Conservation (phyloP, 2,888 invertebrate genomes). For the Lampropteryx suffumata region DNA sequence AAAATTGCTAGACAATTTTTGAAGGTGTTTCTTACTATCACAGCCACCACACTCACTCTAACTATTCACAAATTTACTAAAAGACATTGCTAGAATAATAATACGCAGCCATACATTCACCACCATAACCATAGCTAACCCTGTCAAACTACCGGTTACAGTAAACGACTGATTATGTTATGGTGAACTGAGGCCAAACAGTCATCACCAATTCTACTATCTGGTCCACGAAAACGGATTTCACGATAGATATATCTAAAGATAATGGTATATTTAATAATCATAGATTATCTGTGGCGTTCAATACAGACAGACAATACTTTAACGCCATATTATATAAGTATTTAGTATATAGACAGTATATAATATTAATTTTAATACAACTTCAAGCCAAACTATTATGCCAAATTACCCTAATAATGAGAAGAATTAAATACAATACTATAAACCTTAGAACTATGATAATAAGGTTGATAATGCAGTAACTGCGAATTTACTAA, state of each 20-base stretch:
- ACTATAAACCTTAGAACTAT: neutral
- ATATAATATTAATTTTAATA: neutral
- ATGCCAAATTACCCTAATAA: neutral
- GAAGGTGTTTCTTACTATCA: conserved; percentile 38
- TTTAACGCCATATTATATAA: too few species aligned
- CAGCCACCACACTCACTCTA: conserved; percentile 47
- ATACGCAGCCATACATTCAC: neutral
- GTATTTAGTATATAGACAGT: too few species aligned
- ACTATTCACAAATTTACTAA: conserved; percentile 22
- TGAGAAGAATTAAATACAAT: neutral
- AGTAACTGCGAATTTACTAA: neutral
- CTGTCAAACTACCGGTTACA: too few species aligned
- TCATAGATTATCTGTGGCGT: too few species aligned
- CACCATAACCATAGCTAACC: too few species aligned
- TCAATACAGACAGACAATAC: too few species aligned
- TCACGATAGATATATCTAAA: neutral
- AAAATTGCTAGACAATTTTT: conserved; percentile 11
- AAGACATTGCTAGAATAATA: conserved; percentile 1
- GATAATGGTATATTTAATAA: too few species aligned
- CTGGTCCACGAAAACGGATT: conserved; percentile 7
- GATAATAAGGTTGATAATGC: neutral
- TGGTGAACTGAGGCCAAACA: too few species aligned
- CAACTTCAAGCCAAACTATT: conserved; percentile 4
- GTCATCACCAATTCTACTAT: neutral
- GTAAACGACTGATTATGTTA: too few species aligned